Evolutionary conservation across 2,797 vertebrate genomes (phyloP), one percentile per base, ranked within the genome.

Genomic region (Echiichthys vipera): DNA sequence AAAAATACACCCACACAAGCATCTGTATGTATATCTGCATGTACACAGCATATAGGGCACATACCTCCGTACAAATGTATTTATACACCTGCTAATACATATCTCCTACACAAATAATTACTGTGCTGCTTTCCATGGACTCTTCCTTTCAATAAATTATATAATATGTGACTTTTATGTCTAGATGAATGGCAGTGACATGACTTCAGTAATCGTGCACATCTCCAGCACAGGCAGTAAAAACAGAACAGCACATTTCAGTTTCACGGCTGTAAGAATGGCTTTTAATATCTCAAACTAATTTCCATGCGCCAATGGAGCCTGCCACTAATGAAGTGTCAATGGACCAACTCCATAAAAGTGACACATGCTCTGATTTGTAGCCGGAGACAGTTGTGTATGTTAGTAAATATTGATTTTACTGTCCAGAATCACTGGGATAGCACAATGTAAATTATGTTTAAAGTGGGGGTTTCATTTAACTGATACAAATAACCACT

Each of bases 361-460:
- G 7, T 68, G 49, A 36, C 37, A 37, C 39, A n/a, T 29, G n/a
- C 8, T 10, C 20, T 36, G 27, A 80, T 63, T 62, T 63, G 27
- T 57, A 32, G 17, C 24, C 32, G 36, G 13, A 40, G 24, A 17
- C 10, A 34, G 25, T 36, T 15, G 18, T 47, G 27, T n/a, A 25
- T 24, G 56, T 51, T 30, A 34, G 12, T 61, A 55, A 51, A 50
- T 45, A 69, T 68, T 61, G 49, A 46, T 76, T 72, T 54, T 40
- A 45, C 45, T 59, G 40, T 54, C 42, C 5, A 54, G 36, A 69
- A 30, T 47, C 5, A 40, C 18, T 47, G 7, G 6, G 29, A 25
- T 12, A 15, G 25, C 18, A 55, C 7, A 36, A 3, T 43, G 20
- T 67, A 22, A 43, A 18, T 59, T 40, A 24, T 45, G 4, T 46